phyloP scores from a whole-genome alignment of 2,797 vertebrate genomes.

The Melanotaenia pygmaea region DNA sequence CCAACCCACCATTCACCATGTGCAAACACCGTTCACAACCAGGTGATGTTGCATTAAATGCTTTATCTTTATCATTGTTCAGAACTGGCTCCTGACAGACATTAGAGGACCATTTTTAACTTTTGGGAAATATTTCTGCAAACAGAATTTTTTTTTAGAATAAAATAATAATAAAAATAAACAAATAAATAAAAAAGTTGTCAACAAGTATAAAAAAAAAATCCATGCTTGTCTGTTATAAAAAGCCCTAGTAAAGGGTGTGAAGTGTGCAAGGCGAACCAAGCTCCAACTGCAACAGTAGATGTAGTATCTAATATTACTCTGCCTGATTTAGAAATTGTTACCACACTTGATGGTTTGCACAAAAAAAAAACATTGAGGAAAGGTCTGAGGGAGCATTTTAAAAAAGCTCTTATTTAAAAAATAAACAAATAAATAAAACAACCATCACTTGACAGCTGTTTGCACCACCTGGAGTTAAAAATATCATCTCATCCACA shows the following conservation, averaged over 20 bases:
- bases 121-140: slow-evolving; percentile 25
- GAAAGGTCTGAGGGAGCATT: slow-evolving; percentile 43
- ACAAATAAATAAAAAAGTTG: background rate
- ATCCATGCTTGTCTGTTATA: slow-evolving; percentile 1
- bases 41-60: slow-evolving; percentile 56
- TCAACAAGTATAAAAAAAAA: background rate
- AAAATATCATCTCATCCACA: slow-evolving; percentile 68
- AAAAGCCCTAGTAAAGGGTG: slow-evolving; percentile 20
- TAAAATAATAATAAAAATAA: no score
- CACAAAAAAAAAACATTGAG: slow-evolving; percentile 35
- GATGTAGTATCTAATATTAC: slow-evolving; percentile 54
- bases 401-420: slow-evolving; percentile 43
- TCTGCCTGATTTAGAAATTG: slow-evolving; percentile 60
- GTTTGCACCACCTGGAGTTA: slow-evolving; percentile 55
- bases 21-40: slow-evolving; percentile 60
- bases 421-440: slow-evolving; percentile 29
- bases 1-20: slow-evolving; percentile 76
- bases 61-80: background rate
- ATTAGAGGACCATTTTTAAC: background rate
- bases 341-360: slow-evolving; percentile 47
- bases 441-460: slow-evolving; percentile 49
- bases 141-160: slow-evolving; percentile 1
- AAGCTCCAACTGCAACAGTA: slow-evolving; percentile 28
- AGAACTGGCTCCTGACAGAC: slow-evolving; percentile 6
- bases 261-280: slow-evolving; percentile 22